phyloP scores from a whole-genome alignment of 1,140 invertebrate genomes.

The Grapholita molesta region DNA sequence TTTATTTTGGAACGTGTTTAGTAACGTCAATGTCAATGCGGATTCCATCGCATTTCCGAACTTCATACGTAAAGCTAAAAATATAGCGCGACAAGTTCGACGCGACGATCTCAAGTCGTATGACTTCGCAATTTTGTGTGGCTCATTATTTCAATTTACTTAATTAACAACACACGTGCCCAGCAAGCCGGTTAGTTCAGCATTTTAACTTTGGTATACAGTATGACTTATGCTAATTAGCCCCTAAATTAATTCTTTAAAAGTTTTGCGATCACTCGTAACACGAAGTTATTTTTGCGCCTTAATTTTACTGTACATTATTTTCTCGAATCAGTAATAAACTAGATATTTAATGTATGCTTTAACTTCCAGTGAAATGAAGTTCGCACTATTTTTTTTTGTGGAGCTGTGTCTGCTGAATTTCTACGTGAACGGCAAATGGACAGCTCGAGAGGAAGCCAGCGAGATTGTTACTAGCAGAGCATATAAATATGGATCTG shows the following conservation, averaged over 20 bases:
- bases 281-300: background rate
- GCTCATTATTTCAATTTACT: background rate
- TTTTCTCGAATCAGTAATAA: background rate
- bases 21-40: background rate
- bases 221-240: background rate
- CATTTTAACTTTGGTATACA: background rate
- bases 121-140: conserved; percentile 13
- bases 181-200: background rate
- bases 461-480: conserved; percentile 39
- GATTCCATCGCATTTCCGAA: background rate
- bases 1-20: background rate
- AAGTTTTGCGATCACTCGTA: background rate
- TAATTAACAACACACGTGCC: conserved; percentile 6
- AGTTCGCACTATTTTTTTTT: conserved; percentile 33
- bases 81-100: background rate
- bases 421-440: conserved; percentile 41
- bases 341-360: background rate
- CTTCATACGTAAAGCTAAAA: background rate
- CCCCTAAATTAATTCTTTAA: background rate
- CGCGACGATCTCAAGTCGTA: background rate
- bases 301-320: background rate
- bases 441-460: conserved; percentile 23
- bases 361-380: conserved; percentile 14
- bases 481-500: conserved; percentile 25
- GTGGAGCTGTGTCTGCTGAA: conserved; percentile 35